A percentile compares a stretch with the other conserved stretches of the same genome.
phyloP scores from a whole-genome alignment of 1,140 invertebrate species.

The Cotesia typhae region DNA sequence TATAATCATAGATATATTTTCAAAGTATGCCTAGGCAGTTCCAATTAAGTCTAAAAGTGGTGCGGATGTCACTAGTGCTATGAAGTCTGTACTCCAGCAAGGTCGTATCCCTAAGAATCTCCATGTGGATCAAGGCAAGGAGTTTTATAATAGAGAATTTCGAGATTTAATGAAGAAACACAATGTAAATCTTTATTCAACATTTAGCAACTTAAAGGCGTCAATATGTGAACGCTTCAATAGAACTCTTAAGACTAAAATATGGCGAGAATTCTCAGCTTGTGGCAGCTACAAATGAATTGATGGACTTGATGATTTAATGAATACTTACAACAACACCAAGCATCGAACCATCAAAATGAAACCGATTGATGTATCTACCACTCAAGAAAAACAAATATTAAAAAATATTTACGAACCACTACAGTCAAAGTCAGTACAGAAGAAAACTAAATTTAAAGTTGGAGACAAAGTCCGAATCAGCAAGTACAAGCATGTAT shows the following conservation, averaged over 20 bases:
- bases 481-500: no score
- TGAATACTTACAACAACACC: neutral
- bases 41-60: constrained; percentile 31
- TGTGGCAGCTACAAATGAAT: constrained; percentile 1
- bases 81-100: constrained; percentile 3
- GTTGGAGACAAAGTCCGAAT: no score
- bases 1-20: constrained; percentile 36
- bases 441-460: no score
- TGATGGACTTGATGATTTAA: neutral
- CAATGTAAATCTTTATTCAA: neutral
- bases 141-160: constrained; percentile 26
- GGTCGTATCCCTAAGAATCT: constrained; percentile 23
- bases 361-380: neutral
- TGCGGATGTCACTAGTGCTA: neutral
- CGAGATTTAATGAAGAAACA: neutral
- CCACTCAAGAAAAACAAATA: no score
- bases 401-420: no score
- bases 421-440: no score
- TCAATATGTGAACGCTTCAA: constrained; percentile 6
- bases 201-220: constrained; percentile 9
- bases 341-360: constrained; percentile 7
- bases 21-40: constrained; percentile 34
- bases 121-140: constrained; percentile 28
- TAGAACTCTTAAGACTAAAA: neutral
- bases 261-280: neutral